Conservation (phyloP, 2,888 invertebrate species). For the Nysson spinosus region DNA sequence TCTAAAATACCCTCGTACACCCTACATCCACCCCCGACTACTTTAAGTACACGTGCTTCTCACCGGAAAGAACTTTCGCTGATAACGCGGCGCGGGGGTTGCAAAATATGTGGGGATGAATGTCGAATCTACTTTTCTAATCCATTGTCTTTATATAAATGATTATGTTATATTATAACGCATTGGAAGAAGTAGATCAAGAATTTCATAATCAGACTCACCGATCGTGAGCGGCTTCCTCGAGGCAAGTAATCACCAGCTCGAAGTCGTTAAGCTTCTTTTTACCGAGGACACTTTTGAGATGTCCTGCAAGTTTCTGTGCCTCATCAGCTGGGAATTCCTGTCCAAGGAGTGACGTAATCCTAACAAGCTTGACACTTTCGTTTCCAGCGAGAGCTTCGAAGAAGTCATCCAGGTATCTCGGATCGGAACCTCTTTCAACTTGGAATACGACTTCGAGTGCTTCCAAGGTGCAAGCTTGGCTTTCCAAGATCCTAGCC, state of each 20-base stretch:
- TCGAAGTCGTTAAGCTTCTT: conserved; percentile 79
- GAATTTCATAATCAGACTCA: conserved; percentile 44
- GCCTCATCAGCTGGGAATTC: conserved; percentile 79
- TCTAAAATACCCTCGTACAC: too few relatives aligned
- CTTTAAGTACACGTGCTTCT: too few relatives aligned
- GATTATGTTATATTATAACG: too few relatives aligned
- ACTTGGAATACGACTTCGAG: conserved; percentile 79
- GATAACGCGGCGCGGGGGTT: too few relatives aligned
- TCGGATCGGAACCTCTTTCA: conserved; percentile 76
- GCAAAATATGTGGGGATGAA: too few relatives aligned
- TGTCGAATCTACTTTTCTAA: too few relatives aligned
- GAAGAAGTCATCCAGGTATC: conserved; percentile 78
- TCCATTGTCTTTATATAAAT: too few relatives aligned
- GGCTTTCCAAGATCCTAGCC: conserved; percentile 78
- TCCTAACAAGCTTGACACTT: conserved; percentile 79
- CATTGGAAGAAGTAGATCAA: not conserved
- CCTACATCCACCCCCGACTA: too few relatives aligned
- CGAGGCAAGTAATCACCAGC: conserved; percentile 79
- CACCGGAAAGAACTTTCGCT: too few relatives aligned
- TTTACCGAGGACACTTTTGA: conserved; percentile 77
- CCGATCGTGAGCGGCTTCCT: conserved; percentile 79
- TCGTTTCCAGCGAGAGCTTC: conserved; percentile 79
- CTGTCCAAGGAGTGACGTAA: conserved; percentile 79
- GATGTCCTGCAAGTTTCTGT: conserved; percentile 77
- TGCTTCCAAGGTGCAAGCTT: conserved; percentile 78